Percentiles rank a stretch among this genome's conserved stretches.
Conservation (phyloP, 2,888 invertebrate genomes). For the Temnothorax rugatulus region DNA sequence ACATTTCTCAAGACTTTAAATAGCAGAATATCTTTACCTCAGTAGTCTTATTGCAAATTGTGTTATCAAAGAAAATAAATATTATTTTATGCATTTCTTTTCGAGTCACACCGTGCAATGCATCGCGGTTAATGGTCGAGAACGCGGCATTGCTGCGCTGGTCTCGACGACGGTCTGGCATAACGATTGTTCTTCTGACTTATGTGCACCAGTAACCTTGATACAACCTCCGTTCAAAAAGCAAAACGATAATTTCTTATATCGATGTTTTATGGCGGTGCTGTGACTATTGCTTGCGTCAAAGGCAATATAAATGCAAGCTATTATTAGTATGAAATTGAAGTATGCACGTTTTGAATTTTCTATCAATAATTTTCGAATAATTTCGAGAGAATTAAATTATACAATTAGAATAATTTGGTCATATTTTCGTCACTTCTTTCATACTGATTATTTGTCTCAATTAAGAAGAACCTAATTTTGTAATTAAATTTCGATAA, state of each 20-base stretch:
- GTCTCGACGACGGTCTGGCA: slow-evolving; percentile 49
- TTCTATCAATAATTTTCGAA: not conserved
- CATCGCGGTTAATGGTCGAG: slow-evolving; percentile 60
- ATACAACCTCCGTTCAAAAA: slow-evolving; percentile 59
- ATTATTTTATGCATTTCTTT: slow-evolving; percentile 63
- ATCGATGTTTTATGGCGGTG: slow-evolving; percentile 5
- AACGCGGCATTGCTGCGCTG: slow-evolving; percentile 25
- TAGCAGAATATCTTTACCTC: not conserved
- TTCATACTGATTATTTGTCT: not conserved
- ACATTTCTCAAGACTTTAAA: not conserved
- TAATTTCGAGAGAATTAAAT: not conserved
- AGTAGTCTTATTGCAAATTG: not conserved
- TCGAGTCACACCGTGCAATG: slow-evolving; percentile 59
- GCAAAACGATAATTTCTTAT: slow-evolving; percentile 56
- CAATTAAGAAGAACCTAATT: not conserved
- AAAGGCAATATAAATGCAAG: slow-evolving; percentile 2
- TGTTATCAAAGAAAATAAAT: not conserved
- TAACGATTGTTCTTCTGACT: slow-evolving; percentile 69
- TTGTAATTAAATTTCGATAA: not conserved
- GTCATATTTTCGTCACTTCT: not conserved
- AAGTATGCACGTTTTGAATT: not conserved
- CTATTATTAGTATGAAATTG: not conserved
- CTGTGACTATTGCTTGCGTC: not conserved
- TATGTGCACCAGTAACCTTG: slow-evolving; percentile 59
- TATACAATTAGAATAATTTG: not conserved